Conservation (phyloP, 2,113 vertebrate species). For the Hepsetus odoe region DNA sequence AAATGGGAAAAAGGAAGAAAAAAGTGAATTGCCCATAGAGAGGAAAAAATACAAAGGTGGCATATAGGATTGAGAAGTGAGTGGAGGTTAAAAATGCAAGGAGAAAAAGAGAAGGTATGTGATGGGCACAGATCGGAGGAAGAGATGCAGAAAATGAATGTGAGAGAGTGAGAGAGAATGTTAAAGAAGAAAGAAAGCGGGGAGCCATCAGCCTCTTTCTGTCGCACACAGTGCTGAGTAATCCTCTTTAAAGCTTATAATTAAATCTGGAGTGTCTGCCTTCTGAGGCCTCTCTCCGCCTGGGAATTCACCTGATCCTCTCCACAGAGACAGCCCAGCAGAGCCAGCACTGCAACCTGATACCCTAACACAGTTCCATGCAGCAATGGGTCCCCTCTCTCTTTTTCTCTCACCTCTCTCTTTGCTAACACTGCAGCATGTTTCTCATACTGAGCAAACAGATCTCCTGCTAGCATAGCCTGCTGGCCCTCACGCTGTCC, state of each 20-base stretch:
- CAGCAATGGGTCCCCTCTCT: neutral
- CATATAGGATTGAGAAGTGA: neutral
- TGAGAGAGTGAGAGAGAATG: slow-evolving; percentile 19
- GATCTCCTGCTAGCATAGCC: neutral
- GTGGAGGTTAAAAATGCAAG: neutral
- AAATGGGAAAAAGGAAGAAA: neutral
- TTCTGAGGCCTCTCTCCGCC: slow-evolving; percentile 52
- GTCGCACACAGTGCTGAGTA: slow-evolving; percentile 49
- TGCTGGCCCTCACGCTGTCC: neutral
- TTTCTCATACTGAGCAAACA: slow-evolving; percentile 15
- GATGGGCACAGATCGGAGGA: neutral
- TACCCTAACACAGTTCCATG: slow-evolving; percentile 42
- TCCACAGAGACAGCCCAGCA: slow-evolving; percentile 39
- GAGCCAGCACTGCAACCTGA: slow-evolving; percentile 49
- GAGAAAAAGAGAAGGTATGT: neutral
- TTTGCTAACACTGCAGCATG: too few species aligned
- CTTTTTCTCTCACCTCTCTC: neutral
- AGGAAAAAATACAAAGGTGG: neutral
- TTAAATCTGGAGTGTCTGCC: slow-evolving; percentile 64
- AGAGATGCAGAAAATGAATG: slow-evolving; percentile 12
- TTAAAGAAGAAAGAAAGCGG: slow-evolving; percentile 29
- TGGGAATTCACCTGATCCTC: slow-evolving; percentile 61
- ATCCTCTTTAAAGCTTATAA: slow-evolving; percentile 63
- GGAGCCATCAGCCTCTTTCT: slow-evolving; percentile 31
- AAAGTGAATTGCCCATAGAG: neutral